Evolutionary conservation across 2,797 vertebrate species (phyloP).

Genomic region (Gadopsis bispinosus): DNA sequence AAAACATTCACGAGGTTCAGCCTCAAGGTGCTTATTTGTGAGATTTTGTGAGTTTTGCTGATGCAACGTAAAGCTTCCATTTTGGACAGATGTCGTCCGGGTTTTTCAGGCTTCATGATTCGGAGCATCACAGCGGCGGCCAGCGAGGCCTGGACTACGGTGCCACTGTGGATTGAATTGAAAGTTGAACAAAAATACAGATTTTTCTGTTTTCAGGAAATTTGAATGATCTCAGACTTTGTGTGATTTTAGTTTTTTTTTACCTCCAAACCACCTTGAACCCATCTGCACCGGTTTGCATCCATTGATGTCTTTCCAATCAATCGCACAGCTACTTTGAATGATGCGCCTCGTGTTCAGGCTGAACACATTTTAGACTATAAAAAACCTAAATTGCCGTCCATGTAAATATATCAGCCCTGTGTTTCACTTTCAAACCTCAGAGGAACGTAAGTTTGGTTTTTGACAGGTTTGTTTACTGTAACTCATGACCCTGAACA

Average conservation of each 20-base stretch:
- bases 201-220: too few relatives aligned
- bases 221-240: background rate
- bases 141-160: background rate
- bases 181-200: too few relatives aligned
- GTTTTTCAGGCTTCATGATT: background rate
- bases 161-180: background rate
- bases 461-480: slow-evolving; percentile 10
- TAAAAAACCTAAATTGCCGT: too few relatives aligned
- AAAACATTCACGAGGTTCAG: background rate
- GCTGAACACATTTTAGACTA: too few relatives aligned
- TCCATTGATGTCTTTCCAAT: background rate
- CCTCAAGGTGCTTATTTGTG: background rate
- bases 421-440: background rate
- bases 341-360: background rate
- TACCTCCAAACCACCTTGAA: too few relatives aligned
- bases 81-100: background rate
- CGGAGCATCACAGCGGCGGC: background rate
- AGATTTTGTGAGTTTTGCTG: background rate
- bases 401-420: background rate
- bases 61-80: background rate
- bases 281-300: background rate
- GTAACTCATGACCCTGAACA: background rate
- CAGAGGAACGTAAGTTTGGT: background rate
- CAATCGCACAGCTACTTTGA: background rate
- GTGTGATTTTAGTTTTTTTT: background rate